Evolutionary conservation across 2,888 invertebrate species (phyloP).

Genomic region (Eristalis intricaria): DNA sequence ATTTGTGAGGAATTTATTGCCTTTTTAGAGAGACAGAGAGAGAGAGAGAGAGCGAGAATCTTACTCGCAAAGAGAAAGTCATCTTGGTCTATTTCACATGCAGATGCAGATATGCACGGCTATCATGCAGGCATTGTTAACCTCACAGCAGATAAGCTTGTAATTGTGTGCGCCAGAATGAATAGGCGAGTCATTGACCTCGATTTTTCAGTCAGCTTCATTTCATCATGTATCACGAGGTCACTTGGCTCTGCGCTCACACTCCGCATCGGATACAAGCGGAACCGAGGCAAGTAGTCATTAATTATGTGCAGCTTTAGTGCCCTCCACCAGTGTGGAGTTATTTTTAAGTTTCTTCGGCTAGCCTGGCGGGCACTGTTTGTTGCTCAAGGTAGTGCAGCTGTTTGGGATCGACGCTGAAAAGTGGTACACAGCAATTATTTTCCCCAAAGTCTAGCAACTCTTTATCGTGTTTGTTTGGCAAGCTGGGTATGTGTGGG

Average conservation of each 20-base stretch:
- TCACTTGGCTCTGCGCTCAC: slow-evolving; percentile 6
- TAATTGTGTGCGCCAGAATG: slow-evolving; percentile 4
- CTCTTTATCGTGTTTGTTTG: not conserved
- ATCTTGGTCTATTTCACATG: slow-evolving; percentile 18
- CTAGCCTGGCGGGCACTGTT: not conserved
- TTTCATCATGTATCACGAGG: slow-evolving; percentile 24
- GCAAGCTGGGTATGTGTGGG: too few relatives aligned
- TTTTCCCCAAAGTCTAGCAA: not conserved
- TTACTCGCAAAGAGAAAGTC: slow-evolving; percentile 40
- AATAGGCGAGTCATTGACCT: slow-evolving; percentile 46
- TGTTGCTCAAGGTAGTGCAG: slow-evolving; percentile 1
- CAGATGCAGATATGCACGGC: slow-evolving; percentile 20
- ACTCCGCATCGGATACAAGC: not conserved
- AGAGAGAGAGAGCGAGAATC: not conserved
- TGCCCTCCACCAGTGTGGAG: not conserved
- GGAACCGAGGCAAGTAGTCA: slow-evolving; percentile 8
- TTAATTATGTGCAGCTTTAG: slow-evolving; percentile 11
- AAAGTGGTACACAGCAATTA: not conserved
- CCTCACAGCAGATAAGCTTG: not conserved
- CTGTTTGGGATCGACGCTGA: not conserved
- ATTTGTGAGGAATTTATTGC: too few relatives aligned
- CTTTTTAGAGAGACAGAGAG: too few relatives aligned
- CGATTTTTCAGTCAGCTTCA: slow-evolving; percentile 9
- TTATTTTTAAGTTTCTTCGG: slow-evolving; percentile 17
- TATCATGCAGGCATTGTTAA: slow-evolving; percentile 11